Conservation (phyloP, 2,797 vertebrate species). For the Rhincodon typus region DNA sequence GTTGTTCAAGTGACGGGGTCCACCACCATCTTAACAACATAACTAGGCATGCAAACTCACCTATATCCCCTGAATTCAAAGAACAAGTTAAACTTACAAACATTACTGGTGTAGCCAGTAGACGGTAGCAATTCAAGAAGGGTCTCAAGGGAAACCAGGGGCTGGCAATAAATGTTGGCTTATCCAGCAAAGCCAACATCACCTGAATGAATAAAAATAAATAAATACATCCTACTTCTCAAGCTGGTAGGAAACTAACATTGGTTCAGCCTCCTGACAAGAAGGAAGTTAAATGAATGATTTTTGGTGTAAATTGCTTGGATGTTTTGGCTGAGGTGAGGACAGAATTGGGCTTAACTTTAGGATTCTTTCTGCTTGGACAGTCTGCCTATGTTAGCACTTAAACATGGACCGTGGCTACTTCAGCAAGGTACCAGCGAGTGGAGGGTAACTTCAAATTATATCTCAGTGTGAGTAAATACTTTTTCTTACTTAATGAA, state of each 20-base stretch:
- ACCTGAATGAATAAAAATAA: too few species aligned
- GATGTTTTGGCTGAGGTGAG: neutral
- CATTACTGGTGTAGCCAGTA: too few species aligned
- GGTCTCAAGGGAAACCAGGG: too few species aligned
- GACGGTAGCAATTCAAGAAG: too few species aligned
- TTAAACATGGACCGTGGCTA: neutral
- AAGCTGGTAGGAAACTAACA: neutral
- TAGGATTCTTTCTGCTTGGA: neutral
- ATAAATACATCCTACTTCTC: neutral
- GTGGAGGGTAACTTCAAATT: neutral
- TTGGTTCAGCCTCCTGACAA: neutral
- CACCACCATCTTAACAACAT: too few species aligned
- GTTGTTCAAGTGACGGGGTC: neutral
- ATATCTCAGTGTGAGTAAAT: neutral
- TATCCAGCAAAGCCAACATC: too few species aligned
- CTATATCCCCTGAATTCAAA: neutral
- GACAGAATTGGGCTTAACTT: neutral
- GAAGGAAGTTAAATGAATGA: neutral
- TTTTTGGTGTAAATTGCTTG: neutral
- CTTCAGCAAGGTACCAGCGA: neutral
- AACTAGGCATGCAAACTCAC: too few species aligned
- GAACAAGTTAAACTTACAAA: neutral
- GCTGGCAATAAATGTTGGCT: too few species aligned
- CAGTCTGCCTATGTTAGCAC: neutral
- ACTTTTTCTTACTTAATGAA: neutral